Evolutionary conservation across 2,888 invertebrate genomes (phyloP), one percentile per base, ranked within the genome.

Genomic region (Chaitophorus viminalis): DNA sequence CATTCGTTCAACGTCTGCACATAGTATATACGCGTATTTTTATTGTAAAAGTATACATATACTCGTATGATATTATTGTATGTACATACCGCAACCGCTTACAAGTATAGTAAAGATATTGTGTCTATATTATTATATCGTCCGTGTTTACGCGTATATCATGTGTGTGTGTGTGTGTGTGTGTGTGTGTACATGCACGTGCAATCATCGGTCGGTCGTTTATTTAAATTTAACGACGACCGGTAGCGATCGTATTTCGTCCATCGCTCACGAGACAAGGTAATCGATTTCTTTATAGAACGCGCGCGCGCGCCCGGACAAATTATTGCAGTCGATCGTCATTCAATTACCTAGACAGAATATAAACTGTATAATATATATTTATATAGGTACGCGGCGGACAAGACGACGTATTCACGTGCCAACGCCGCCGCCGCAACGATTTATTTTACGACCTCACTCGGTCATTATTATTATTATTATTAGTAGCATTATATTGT

Each of bases 221-320:
- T 84, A 84, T 84, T 84, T 84, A 84, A 84, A 84, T 84, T 76
- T 84, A 75, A 84, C 84, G 84, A 76, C 84, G 65, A 76, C 84
- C 84, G 84, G 84, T 84, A 84, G 84, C 84, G 65, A 84, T 84
- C 76, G 84, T 84, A 84, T 84, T 84, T 84, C 84, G 84, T 39
- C 84, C 60, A 25, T 65, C 39, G 74, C 52, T 9, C 60, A 33
- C 75, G 29, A 76, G 76, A 76, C 84, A 65, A 84, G 75, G 84
- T 84, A 76, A 84, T 84, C 84, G 84, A 84, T 84, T 75, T 75
- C 18, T 65, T 39, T 31, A 25, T 33, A 25, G 33, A 25, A 60
- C 54, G 25, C 46, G 52, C 33, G 29, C 36, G 54, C 17, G 29
- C 52, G 6, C 65, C 46, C 46, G 75, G 84, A 84, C 84, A 84